Evolutionary conservation across 1,140 invertebrate genomes (phyloP).

Genomic region (Carposina sasakii): DNA sequence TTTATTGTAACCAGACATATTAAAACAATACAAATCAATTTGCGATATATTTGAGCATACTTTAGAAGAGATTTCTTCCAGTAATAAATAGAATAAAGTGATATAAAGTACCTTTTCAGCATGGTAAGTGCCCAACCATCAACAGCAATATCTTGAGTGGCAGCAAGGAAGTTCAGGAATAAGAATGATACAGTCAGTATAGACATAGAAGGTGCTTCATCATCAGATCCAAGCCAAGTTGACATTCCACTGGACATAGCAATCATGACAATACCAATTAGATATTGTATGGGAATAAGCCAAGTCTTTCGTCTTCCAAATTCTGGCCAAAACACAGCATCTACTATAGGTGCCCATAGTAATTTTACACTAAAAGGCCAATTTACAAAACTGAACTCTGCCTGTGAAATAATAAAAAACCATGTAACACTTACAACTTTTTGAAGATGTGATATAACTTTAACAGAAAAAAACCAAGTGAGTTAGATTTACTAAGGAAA

Average conservation of each 20-base stretch:
- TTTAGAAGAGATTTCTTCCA: too few relatives aligned
- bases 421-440: conserved; percentile 1
- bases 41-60: too few relatives aligned
- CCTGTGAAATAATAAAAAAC: conserved; percentile 81
- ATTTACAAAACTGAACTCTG: conserved; percentile 97
- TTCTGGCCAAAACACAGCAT: conserved; percentile 86
- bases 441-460: conserved; percentile 2
- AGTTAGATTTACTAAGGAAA: too few relatives aligned
- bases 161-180: conserved; percentile 94
- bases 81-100: too few relatives aligned
- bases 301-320: conserved; percentile 97
- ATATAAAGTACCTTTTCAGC: conserved; percentile 91
- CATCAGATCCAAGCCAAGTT: conserved; percentile 81
- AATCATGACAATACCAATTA: conserved; percentile 90
- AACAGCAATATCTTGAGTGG: conserved; percentile 99
- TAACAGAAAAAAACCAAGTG: conserved; percentile 1
- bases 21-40: too few relatives aligned
- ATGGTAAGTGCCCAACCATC: conserved; percentile 99
- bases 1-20: too few relatives aligned
- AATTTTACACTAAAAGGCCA: conserved; percentile 99
- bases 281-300: conserved; percentile 93
- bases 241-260: conserved; percentile 84
- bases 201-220: conserved; percentile 82
- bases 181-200: conserved; percentile 92
- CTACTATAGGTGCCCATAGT: conserved; percentile 98